phyloP scores from a whole-genome alignment of 30 jellyfish, hydroid and myxozoan species.

The Hydractinia echinata region DNA sequence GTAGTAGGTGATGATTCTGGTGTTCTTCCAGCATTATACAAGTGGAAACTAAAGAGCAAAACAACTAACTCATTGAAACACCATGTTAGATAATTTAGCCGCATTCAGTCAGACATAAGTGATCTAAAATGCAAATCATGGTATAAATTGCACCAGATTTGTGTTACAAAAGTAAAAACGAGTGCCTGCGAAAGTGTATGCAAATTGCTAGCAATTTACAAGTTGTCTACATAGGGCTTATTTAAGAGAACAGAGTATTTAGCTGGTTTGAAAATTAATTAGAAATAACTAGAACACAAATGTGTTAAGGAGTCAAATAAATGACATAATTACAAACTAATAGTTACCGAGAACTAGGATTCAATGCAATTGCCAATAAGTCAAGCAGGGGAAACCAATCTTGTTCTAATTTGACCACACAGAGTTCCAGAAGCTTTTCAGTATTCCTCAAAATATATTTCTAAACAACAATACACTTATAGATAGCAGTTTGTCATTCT shows the following conservation, averaged over 20 bases:
- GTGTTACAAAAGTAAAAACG: too few species aligned
- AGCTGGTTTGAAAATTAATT: too few species aligned
- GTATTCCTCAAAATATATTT: slow-evolving; percentile 84
- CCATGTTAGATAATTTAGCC: too few species aligned
- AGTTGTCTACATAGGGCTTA: too few species aligned
- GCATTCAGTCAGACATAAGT: too few species aligned
- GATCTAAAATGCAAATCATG: too few species aligned
- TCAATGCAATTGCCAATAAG: slow-evolving; percentile 74
- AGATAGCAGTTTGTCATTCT: neutral
- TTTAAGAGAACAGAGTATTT: too few species aligned
- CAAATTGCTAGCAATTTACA: too few species aligned
- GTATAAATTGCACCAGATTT: too few species aligned
- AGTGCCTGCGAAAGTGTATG: too few species aligned
- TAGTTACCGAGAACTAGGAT: slow-evolving; percentile 64
- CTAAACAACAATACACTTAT: slow-evolving; percentile 24
- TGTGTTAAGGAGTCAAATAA: neutral
- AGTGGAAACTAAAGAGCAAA: slow-evolving; percentile 56
- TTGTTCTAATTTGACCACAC: slow-evolving; percentile 86
- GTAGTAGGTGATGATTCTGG: slow-evolving; percentile 36
- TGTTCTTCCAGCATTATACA: slow-evolving; percentile 77
- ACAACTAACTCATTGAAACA: too few species aligned
- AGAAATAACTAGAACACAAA: neutral
- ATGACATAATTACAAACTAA: neutral
- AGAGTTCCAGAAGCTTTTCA: slow-evolving; percentile 75
- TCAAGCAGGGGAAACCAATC: slow-evolving; percentile 97